Percentiles rank a stretch among this genome's conserved stretches.
These are phyloP conservation scores for Acrossocheilus fasciatus DNA, from an alignment of 2,797 vertebrate genomes.

Conservation along the genomic window DNA sequence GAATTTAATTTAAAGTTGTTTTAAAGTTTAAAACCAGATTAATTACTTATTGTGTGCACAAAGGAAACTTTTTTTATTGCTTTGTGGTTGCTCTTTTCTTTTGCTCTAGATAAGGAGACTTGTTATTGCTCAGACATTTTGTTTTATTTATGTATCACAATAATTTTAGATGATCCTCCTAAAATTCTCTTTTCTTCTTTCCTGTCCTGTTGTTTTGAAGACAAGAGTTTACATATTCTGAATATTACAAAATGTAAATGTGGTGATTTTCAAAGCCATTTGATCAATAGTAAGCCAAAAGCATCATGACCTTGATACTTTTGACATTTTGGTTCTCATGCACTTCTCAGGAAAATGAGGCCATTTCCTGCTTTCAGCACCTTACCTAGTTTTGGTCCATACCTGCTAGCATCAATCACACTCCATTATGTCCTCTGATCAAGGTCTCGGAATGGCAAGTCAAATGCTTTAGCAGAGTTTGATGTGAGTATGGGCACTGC, in stretches of 20 bases:
- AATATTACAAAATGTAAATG: neutral
- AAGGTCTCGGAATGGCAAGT: slow-evolving; percentile 65
- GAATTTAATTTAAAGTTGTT: neutral
- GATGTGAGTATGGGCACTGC: slow-evolving; percentile 73
- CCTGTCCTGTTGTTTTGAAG: neutral
- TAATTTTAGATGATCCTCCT: neutral
- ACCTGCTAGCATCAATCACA: slow-evolving; percentile 73
- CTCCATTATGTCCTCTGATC: slow-evolving; percentile 68
- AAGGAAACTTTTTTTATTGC: neutral
- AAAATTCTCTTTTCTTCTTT: neutral
- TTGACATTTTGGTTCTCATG: slow-evolving; percentile 12
- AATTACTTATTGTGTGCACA: neutral
- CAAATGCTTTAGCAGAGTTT: slow-evolving; percentile 74
- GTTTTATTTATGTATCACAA: neutral
- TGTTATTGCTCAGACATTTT: neutral
- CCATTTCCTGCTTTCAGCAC: slow-evolving; percentile 34
- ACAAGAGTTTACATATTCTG: neutral
- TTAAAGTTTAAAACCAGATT: neutral
- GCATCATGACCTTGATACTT: slow-evolving; percentile 5
- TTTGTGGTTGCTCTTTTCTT: neutral
- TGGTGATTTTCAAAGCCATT: neutral
- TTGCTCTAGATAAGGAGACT: neutral
- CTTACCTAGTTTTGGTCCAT: slow-evolving; percentile 58
- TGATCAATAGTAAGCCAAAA: neutral
- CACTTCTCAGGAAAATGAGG: slow-evolving; percentile 6